Conservation (phyloP, 2,888 invertebrate species). For the Chaitophorus viminalis region DNA sequence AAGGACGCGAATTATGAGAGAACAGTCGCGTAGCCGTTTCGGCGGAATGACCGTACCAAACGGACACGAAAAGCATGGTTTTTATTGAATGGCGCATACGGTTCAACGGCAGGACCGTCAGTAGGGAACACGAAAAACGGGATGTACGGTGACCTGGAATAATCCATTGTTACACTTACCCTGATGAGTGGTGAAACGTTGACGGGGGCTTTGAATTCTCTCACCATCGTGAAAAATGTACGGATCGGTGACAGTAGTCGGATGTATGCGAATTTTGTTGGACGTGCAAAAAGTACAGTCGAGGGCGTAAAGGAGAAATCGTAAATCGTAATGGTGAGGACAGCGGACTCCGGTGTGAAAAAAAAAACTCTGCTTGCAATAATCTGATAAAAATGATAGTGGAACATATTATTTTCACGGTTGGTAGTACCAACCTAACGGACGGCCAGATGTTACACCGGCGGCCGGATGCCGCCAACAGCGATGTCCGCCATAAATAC, state of each 20-base stretch:
- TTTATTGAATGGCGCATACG: not conserved
- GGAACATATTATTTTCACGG: not conserved
- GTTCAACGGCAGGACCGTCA: too few relatives aligned
- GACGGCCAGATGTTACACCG: not conserved
- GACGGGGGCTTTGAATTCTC: constrained; percentile 72
- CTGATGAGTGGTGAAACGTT: constrained; percentile 84
- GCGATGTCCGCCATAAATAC: too few relatives aligned
- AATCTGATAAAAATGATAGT: not conserved
- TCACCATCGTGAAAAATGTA: constrained; percentile 7
- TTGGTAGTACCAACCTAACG: not conserved
- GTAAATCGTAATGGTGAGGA: too few relatives aligned
- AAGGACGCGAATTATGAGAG: not conserved
- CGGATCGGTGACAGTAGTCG: not conserved
- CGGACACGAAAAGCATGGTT: not conserved
- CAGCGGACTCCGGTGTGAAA: not conserved
- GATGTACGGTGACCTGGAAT: too few relatives aligned
- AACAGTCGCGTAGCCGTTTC: not conserved
- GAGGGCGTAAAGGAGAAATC: not conserved
- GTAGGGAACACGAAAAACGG: too few relatives aligned
- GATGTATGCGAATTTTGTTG: too few relatives aligned
- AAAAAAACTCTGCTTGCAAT: not conserved
- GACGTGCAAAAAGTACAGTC: not conserved
- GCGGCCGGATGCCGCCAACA: too few relatives aligned
- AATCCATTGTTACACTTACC: constrained; percentile 69
- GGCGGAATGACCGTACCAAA: not conserved